These are phyloP conservation scores for Cathartes aura DNA, from an alignment of 2,113 vertebrate species.

Conservation along the genomic window DNA sequence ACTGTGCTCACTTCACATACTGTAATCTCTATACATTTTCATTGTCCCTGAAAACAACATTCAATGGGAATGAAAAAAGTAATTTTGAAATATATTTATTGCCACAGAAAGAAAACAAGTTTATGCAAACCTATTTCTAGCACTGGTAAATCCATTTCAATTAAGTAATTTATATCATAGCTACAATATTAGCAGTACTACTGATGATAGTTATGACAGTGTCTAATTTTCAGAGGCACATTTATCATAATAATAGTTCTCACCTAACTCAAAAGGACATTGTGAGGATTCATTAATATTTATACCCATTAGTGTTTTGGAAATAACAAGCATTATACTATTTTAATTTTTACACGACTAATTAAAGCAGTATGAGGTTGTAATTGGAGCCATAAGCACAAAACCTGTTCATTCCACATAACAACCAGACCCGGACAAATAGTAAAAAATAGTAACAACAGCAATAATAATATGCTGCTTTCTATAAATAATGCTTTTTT, in stretches of 20 bases:
- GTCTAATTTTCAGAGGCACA: constrained; percentile 38
- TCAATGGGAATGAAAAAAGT: not conserved
- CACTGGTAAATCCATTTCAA: constrained; percentile 20
- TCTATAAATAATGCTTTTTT: not conserved
- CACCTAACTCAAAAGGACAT: constrained; percentile 4
- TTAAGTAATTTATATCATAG: constrained; percentile 33
- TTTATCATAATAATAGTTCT: constrained; percentile 45
- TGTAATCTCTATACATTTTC: not conserved
- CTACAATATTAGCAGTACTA: not conserved
- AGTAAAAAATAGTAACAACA: not conserved
- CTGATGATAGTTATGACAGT: constrained; percentile 19
- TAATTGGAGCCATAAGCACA: not conserved
- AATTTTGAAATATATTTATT: constrained; percentile 8
- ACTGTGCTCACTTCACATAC: not conserved
- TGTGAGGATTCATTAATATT: constrained; percentile 46
- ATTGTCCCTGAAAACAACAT: not conserved
- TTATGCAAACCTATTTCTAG: not conserved
- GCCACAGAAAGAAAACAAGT: not conserved
- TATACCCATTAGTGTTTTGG: not conserved
- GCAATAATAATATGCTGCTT: not conserved
- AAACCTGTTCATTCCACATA: not conserved
- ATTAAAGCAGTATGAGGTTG: not conserved
- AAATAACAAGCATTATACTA: not conserved
- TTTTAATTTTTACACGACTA: constrained; percentile 1
- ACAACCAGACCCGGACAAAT: not conserved